phyloP scores from a whole-genome alignment of 2,888 invertebrate species.

The Hyposoter didymator region DNA sequence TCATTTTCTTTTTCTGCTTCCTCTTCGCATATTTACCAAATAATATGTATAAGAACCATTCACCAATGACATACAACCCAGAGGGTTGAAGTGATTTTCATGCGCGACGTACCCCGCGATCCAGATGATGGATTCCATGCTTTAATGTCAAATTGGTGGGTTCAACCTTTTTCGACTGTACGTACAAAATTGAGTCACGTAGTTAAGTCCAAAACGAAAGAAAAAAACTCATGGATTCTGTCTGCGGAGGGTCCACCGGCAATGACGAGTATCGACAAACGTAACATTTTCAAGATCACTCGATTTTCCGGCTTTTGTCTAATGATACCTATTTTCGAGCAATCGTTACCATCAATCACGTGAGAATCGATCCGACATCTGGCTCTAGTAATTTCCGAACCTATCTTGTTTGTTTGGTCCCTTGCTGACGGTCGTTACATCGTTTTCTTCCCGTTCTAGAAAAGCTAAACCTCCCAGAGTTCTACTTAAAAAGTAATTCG shows the following conservation, averaged over 20 bases:
- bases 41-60: constrained; percentile 20
- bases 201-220: constrained; percentile 30
- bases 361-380: constrained; percentile 53
- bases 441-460: neutral
- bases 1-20: constrained; percentile 22
- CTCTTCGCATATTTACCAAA: constrained; percentile 48
- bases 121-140: constrained; percentile 19
- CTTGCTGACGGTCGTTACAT: constrained; percentile 23
- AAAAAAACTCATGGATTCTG: constrained; percentile 1
- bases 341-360: constrained; percentile 51
- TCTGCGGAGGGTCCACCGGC: constrained; percentile 41
- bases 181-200: constrained; percentile 39
- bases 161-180: constrained; percentile 31
- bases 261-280: constrained; percentile 20
- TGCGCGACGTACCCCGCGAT: constrained; percentile 10
- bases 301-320: constrained; percentile 55
- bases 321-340: constrained; percentile 38
- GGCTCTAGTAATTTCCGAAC: constrained; percentile 8
- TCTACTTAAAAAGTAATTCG: neutral
- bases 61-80: constrained; percentile 27
- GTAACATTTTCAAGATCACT: constrained; percentile 29
- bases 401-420: constrained; percentile 6
- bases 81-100: constrained; percentile 57
- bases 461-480: neutral
- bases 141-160: constrained; percentile 56